A percentile compares a stretch with the other conserved stretches of the same genome.
Evolutionary conservation across 2,888 invertebrate genomes (phyloP).

Genomic region (Xiphydria camelus): DNA sequence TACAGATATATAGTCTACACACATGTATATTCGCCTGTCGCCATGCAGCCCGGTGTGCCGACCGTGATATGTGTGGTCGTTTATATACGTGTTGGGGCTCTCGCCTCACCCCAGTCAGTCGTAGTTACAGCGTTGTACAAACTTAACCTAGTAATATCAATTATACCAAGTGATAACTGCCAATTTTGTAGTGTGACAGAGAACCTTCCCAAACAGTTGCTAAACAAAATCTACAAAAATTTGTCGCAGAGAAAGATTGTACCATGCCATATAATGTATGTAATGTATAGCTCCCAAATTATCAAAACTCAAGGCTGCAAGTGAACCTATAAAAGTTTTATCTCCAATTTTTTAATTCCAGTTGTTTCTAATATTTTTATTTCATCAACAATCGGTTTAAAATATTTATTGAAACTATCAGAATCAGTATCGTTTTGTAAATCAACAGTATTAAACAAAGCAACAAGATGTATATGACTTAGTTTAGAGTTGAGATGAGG

Average conservation of each 20-base stretch:
- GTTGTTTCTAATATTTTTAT: constrained; percentile 15
- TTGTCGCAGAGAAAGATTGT: constrained; percentile 15
- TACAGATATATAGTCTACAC: no score
- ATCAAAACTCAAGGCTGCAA: constrained; percentile 17
- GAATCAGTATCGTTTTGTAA: constrained; percentile 7
- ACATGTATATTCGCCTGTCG: no score
- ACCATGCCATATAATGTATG: constrained; percentile 15
- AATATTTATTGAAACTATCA: constrained; percentile 9
- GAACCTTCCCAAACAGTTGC: no score
- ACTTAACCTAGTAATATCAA: no score
- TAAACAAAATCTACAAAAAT: constrained; percentile 18
- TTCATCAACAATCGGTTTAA: constrained; percentile 13
- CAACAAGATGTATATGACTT: constrained; percentile 13
- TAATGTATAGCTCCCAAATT: constrained; percentile 19
- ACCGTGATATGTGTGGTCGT: no score
- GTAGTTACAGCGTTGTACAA: no score
- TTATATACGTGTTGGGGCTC: no score
- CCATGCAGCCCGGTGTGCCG: no score
- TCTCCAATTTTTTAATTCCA: constrained; percentile 9
- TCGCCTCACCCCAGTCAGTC: no score
- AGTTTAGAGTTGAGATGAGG: constrained; percentile 12
- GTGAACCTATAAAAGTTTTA: constrained; percentile 9
- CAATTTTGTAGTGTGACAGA: no score
- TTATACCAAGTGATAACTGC: no score
- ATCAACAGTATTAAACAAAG: constrained; percentile 15